These are phyloP conservation scores for Schizaphis graminum DNA, from an alignment of 2,888 invertebrate genomes.

Conservation along the genomic window DNA sequence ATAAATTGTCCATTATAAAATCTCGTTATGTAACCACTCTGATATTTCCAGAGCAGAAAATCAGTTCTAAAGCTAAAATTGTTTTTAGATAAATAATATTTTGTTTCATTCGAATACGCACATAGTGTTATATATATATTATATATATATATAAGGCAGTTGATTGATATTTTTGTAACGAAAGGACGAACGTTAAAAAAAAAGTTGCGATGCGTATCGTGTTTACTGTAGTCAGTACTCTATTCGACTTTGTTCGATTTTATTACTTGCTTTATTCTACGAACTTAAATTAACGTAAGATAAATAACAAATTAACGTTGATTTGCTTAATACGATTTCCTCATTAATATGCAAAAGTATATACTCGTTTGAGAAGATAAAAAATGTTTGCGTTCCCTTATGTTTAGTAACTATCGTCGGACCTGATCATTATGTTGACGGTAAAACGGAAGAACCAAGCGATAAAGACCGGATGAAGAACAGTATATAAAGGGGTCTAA, in stretches of 20 bases:
- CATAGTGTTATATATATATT: neutral
- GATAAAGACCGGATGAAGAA: constrained; percentile 48
- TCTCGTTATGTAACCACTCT: neutral
- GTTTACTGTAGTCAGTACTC: too few species aligned
- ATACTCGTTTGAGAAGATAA: neutral
- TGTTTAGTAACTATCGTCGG: neutral
- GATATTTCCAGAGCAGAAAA: neutral
- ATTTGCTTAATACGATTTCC: constrained; percentile 21
- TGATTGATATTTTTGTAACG: neutral
- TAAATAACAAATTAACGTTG: neutral
- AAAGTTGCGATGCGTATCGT: neutral
- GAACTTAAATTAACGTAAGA: neutral
- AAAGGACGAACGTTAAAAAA: neutral
- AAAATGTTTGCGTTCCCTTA: constrained; percentile 19
- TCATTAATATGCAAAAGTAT: constrained; percentile 14
- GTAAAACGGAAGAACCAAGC: constrained; percentile 19
- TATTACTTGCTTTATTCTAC: neutral
- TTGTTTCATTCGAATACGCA: neutral
- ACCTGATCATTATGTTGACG: constrained; percentile 38
- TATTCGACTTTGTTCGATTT: neutral
- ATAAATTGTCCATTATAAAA: neutral
- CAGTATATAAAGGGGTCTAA: neutral
- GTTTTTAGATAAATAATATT: neutral
- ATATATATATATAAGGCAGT: neutral
- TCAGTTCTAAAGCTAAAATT: neutral